Evolutionary conservation across 2,113 vertebrate genomes (phyloP), one percentile per base, ranked within the genome.

Genomic region (Trinectes maculatus): DNA sequence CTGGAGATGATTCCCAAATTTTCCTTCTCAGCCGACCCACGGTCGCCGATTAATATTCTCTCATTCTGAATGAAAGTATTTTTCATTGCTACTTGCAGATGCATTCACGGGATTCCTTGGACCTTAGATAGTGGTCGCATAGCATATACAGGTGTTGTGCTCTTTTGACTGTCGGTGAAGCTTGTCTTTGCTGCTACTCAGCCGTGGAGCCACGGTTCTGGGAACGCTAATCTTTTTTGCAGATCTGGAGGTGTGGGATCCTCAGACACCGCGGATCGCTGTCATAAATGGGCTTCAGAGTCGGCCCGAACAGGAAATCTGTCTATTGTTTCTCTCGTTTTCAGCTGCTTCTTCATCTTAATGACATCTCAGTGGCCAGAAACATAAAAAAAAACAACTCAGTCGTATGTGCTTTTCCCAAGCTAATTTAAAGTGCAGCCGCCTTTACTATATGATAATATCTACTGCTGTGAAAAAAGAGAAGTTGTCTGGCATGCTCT

Each of bases 381-480:
- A 68, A 34, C 9, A 53, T 71, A 18, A 64, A 40, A 67, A 82
- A 77, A 54, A n/a, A 80, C 59, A 74, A 71, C 64, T 34, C 43
- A 5, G 71, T 80, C 65, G 71, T 74, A 43, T 56, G 31, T 61
- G 13, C 58, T 77, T 73, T 69, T 31, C 48, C 52, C 58, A 77
- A 79, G 73, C 59, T 87, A 87, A 89, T 91, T 83, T 84, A 86
- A 85, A 82, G 70, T 54, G 48, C 68, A 33, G 25, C 59, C 51
- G 62, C 46, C 59, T 83, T 89, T 68, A 82, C 85, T 80, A 51
- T 84, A 82, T 90, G 88, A 91, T 83, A 76, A 81, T 85, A 89
- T 89, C 89, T 84, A 69, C 77, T 56, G 49, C 82, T 46, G 77
- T 73, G 83, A 80, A 65, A 39, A 80, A 82, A 85, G 71, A 74